A percentile compares a stretch with the other conserved stretches of the same genome.
Evolutionary conservation across 2,113 vertebrate genomes (phyloP).

Genomic region (Callipepla californica): DNA sequence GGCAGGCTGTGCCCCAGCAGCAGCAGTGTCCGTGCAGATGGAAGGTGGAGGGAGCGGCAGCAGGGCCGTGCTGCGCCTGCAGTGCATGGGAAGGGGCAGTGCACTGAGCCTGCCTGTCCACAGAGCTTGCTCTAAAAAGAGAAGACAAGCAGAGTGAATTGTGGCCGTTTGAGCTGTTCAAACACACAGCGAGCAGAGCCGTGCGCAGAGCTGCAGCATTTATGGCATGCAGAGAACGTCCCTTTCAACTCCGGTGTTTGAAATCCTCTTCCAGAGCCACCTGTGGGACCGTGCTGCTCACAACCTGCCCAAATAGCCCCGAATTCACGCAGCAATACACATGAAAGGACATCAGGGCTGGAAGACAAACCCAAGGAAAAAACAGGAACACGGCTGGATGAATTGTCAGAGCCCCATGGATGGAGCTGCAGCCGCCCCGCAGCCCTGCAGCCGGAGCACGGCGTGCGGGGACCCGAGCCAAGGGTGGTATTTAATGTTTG

Average conservation of each 20-base stretch:
- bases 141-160: not conserved
- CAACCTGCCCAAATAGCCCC: not conserved
- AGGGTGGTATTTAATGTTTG: not conserved
- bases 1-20: no score
- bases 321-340: not conserved
- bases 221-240: not conserved
- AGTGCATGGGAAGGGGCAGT: no score
- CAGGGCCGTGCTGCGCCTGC: no score
- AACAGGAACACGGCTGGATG: not conserved
- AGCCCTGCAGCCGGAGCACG: not conserved
- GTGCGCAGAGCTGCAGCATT: not conserved
- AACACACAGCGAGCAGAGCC: not conserved
- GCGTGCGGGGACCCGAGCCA: not conserved
- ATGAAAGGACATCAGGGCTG: not conserved
- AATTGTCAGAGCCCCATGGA: no score
- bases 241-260: slow-evolving; percentile 7
- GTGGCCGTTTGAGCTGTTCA: not conserved
- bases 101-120: not conserved
- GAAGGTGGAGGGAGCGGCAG: no score
- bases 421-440: no score
- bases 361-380: not conserved
- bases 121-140: not conserved
- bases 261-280: slow-evolving; percentile 16
- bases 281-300: not conserved
- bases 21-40: no score